Base-by-base conservation (phyloP, 2,888 invertebrate genomes). In the Drosophila ustulata region DNA sequence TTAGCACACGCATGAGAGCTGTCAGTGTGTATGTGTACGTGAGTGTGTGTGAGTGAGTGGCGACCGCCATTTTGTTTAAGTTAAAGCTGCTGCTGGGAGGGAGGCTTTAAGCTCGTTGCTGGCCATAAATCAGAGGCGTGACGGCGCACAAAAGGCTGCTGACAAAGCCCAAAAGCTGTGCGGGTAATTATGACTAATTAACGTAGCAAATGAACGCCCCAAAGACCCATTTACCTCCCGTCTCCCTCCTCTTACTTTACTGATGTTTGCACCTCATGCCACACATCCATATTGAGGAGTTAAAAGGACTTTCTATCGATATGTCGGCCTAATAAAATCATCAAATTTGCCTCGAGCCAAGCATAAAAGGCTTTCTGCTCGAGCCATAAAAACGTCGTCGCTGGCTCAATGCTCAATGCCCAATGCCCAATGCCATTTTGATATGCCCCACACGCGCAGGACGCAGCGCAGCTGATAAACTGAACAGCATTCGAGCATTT, bases 1-100 rank as follows among this genome's bases (percentile, higher is more conserved):
- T 83, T 75, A 87, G 71, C 83, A 87, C 83, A 87, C 83, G 83
- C 87, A 83, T 84, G 82, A 78, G 84, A 80, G 80, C 80, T 87
- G 82, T 75, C 82, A 71, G 66, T 64, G 47, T 66, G 28, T 49
- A 23, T 57, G 51, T 58, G 8, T 47, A 47, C 41, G 47, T 45
- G 39, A 7, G 39, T 41, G 28, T 26, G 39, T 62, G 49, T 55
- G 26, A 37, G 56, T 71, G 26, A 56, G 49, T 47, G 58, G 46
- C 32, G 43, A 58, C 49, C 65, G 63, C 76, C 76, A 80, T 85
- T 82, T 76, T 70, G 78, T 72, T 75, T 57, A 65, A 65, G 74
- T 82, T 83, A 80, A 82, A 82, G 86, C 74, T 71, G 52, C 37
- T 37, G 32, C 32, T 32, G 32, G 30, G 6, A n/a, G 34, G 56